Percentiles rank a stretch among this genome's conserved stretches.
Conservation (phyloP, 2,888 invertebrate genomes). For the Oligia latruncula region DNA sequence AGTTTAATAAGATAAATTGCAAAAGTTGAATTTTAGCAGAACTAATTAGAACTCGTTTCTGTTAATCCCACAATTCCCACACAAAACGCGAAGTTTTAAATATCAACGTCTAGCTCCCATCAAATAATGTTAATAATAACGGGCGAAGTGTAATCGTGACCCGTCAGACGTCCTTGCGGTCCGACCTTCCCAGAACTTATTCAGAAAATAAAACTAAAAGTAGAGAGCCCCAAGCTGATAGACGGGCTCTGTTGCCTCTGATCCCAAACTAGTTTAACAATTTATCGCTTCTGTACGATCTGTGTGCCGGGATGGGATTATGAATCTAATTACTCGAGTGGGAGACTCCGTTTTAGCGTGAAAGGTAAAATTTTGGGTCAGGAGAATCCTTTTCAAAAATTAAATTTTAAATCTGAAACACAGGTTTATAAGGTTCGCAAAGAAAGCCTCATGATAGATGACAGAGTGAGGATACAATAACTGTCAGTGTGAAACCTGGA, state of each 20-base stretch:
- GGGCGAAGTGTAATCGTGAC: conserved; percentile 69
- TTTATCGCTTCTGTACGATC: conserved; percentile 79
- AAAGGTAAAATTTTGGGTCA: conserved; percentile 51
- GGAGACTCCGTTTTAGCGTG: conserved; percentile 70
- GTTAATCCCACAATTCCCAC: conserved; percentile 35
- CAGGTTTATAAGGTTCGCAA: conserved; percentile 67
- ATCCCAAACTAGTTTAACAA: conserved; percentile 78
- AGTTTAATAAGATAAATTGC: conserved; percentile 58
- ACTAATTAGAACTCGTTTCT: conserved; percentile 60
- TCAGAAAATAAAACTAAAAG: conserved; percentile 82
- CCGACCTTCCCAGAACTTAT: conserved; percentile 84
- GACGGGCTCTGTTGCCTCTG: conserved; percentile 72
- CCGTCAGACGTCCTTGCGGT: conserved; percentile 80
- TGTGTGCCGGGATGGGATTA: conserved; percentile 68
- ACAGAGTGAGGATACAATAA: conserved; percentile 70
- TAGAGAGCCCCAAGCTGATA: conserved; percentile 72
- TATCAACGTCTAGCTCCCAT: conserved; percentile 58
- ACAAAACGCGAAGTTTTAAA: conserved; percentile 55
- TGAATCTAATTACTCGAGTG: conserved; percentile 73
- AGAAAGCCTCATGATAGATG: conserved; percentile 72
- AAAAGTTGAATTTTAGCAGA: conserved; percentile 49
- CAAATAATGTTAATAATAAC: conserved; percentile 72
- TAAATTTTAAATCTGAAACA: conserved; percentile 70
- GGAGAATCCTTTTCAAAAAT: conserved; percentile 66
- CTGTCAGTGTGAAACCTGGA: conserved; percentile 68